Evolutionary conservation across 2,797 vertebrate species (phyloP).

Genomic region (Sitta carolinensis): DNA sequence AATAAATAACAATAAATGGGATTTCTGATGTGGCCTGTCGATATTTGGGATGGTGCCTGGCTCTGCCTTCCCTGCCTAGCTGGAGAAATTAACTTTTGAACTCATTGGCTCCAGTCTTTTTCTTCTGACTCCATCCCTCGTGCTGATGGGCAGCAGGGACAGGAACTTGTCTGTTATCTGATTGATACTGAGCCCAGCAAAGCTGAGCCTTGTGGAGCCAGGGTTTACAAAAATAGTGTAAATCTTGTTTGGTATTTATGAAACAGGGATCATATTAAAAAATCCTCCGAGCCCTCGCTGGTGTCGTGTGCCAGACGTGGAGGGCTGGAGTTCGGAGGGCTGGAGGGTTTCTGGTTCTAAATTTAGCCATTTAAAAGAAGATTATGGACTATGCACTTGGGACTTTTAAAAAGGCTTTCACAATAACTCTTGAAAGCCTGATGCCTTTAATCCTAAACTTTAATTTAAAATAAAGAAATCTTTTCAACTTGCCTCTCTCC

Average conservation of each 20-base stretch:
- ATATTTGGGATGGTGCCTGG: neutral
- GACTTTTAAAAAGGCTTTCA: slow-evolving; percentile 75
- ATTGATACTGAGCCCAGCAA: neutral
- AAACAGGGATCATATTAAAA: neutral
- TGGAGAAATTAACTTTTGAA: neutral
- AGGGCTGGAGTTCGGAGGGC: slow-evolving; percentile 23
- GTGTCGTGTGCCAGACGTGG: neutral
- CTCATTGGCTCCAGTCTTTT: neutral
- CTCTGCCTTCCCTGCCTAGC: neutral
- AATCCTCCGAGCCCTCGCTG: neutral
- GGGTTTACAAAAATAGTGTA: neutral
- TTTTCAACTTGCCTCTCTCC: slow-evolving; percentile 64
- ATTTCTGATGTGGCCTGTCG: neutral
- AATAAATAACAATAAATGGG: neutral
- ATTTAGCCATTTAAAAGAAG: slow-evolving; percentile 78
- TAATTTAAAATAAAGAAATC: slow-evolving; percentile 82
- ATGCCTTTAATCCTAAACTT: slow-evolving; percentile 79
- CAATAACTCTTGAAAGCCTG: slow-evolving; percentile 70
- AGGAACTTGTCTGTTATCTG: neutral
- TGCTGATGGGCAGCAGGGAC: neutral
- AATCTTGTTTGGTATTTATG: neutral
- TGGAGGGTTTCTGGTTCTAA: slow-evolving; percentile 63
- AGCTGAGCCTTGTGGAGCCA: neutral
- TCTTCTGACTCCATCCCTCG: neutral
- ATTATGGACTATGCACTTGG: slow-evolving; percentile 73